Evolutionary conservation across 2,797 vertebrate genomes (phyloP).

Genomic region (Gadopsis marmoratus): DNA sequence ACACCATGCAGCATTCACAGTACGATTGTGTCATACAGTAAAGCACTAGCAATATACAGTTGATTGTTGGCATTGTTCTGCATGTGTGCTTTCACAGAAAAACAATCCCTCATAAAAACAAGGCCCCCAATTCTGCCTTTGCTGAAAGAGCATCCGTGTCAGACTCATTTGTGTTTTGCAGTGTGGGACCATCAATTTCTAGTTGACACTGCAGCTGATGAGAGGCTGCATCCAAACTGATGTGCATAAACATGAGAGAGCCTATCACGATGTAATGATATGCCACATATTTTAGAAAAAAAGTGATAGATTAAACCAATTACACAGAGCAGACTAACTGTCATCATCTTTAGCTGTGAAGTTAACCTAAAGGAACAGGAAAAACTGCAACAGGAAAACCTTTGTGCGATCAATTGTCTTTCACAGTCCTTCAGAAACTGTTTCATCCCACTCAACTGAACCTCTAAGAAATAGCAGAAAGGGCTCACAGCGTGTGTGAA

Average conservation of each 20-base stretch:
- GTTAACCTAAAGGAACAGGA: slow-evolving; percentile 24
- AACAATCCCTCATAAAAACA: slow-evolving; percentile 60
- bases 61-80: slow-evolving; percentile 31
- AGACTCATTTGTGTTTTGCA: slow-evolving; percentile 33
- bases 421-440: neutral
- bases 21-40: slow-evolving; percentile 11
- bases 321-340: slow-evolving; percentile 4
- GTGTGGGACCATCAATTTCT: slow-evolving; percentile 38
- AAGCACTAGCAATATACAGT: neutral
- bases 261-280: slow-evolving; percentile 27
- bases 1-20: neutral
- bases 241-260: slow-evolving; percentile 22
- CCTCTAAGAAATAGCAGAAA: slow-evolving; percentile 16
- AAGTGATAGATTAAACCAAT: neutral
- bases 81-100: slow-evolving; percentile 34
- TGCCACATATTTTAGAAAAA: slow-evolving; percentile 11
- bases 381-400: slow-evolving; percentile 5
- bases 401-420: neutral
- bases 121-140: slow-evolving; percentile 33
- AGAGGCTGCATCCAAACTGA: slow-evolving; percentile 34
- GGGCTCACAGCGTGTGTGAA: slow-evolving; percentile 18
- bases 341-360: slow-evolving; percentile 21
- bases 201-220: slow-evolving; percentile 37
- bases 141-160: slow-evolving; percentile 52
- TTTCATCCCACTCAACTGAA: slow-evolving; percentile 12